A percentile compares a stretch with the other conserved stretches of the same genome.
These are phyloP conservation scores for Tigriopus japonicus DNA, from an alignment of 1,140 invertebrate genomes.

Conservation along the genomic window DNA sequence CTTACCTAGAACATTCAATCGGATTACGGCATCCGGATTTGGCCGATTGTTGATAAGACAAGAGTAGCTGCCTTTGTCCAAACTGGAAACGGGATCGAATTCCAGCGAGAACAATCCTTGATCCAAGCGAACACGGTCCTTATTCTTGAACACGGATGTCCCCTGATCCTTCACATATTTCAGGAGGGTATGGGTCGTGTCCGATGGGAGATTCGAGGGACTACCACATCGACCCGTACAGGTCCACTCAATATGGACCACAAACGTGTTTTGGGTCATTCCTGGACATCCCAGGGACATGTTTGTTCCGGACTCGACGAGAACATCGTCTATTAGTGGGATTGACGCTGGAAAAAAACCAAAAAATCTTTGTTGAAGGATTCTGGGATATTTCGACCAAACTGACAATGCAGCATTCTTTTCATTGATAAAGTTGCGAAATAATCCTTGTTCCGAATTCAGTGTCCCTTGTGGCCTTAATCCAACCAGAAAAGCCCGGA, in stretches of 20 bases:
- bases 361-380: no score
- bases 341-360: no score
- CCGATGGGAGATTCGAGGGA: neutral
- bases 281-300: conserved; percentile 7
- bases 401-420: no score
- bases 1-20: conserved; percentile 8
- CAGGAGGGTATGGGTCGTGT: neutral
- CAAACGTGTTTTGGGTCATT: conserved; percentile 5
- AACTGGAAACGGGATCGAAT: neutral
- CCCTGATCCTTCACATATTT: conserved; percentile 1
- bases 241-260: conserved; percentile 4
- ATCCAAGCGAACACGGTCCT: neutral
- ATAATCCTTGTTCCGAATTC: no score
- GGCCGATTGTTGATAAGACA: conserved; percentile 11
- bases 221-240: conserved; percentile 1
- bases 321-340: neutral
- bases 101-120: neutral
- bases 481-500: no score
- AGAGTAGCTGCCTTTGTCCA: neutral
- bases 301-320: neutral
- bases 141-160: neutral
- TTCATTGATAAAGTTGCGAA: no score
- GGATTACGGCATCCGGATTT: conserved; percentile 6
- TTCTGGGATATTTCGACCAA: no score
- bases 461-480: no score